phyloP scores from a whole-genome alignment of 2,113 vertebrate species.

The Loxodonta africana region DNA sequence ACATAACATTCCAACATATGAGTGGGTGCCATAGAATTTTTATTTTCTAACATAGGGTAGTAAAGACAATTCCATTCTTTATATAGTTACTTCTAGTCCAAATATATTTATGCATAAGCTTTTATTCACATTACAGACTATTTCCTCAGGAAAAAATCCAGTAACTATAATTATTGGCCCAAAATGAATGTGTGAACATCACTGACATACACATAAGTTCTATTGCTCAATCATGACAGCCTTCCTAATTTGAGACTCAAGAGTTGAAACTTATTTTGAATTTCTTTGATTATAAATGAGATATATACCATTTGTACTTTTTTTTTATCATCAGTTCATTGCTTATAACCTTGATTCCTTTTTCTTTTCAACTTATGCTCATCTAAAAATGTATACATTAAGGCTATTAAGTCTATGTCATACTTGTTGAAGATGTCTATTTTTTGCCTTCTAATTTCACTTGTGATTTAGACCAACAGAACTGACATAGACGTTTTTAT shows the following conservation, averaged over 20 bases:
- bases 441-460: not conserved
- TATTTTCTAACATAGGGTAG: not conserved
- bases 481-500: not conserved
- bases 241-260: not conserved
- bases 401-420: not conserved
- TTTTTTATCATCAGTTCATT: not conserved
- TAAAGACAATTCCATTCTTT: not conserved
- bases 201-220: not conserved
- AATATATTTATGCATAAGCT: not conserved
- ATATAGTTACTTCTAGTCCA: conserved; percentile 26
- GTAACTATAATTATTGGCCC: not conserved
- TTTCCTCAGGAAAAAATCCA: not conserved
- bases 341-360: not conserved
- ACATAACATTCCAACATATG: not conserved
- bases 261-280: not conserved
- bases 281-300: conserved; percentile 5
- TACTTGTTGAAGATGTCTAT: not conserved
- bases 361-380: not conserved
- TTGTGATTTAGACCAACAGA: not conserved
- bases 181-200: not conserved
- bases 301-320: not conserved
- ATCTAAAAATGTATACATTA: not conserved
- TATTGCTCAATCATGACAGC: not conserved
- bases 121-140: not conserved
- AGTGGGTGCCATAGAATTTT: not conserved